Base-by-base conservation (phyloP, 2,888 invertebrate genomes). In the Coenonympha arcania region DNA sequence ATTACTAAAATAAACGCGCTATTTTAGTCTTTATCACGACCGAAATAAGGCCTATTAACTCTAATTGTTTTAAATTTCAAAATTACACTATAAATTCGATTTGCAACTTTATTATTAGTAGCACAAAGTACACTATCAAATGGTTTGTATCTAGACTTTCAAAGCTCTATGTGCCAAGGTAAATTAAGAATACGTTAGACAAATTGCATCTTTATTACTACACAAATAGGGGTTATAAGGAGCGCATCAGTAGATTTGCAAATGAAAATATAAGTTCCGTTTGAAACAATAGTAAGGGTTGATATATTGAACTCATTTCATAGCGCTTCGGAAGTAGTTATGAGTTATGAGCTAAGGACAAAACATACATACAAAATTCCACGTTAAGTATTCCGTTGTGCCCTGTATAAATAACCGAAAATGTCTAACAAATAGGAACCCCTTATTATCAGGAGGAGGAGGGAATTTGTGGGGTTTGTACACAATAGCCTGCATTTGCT, bases 271-370 rank as follows among this genome's bases (percentile, higher is more conserved):
- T 39, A 9, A 44, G 30, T 31, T 45, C 13, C 31, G 47, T 47
- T 44, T 13, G 37, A 39, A 55, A 57, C 57, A 57, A 56, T 57
- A 47, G 48, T 22, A 54, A 54, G 52, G 53, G 55, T 46, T 54
- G 50, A 53, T 50, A 52, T 44, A 55, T 55, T 46, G 43, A 30
- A 40, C 36, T 39, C 28, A 50, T 50, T 52, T 48, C 39, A 50
- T 28, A 30, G 44, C 37, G 13, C 24, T 43, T 41, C 46, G 53
- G 55, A 55, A 47, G 46, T 42, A 41, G 48, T 49, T 53, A 50
- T 45, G 34, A 41, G 48, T 49, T 53, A 50, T 45, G 34, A 43
- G 34, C 16, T 48, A 48, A 47, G 49, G 46, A 39, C 43, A 39
- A 5, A 37, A 19, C 31, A 30, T 20, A n/a, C n/a, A 30, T 41